Conservation (phyloP, 1,140 invertebrate genomes). For the Choristoneura fumiferana region DNA sequence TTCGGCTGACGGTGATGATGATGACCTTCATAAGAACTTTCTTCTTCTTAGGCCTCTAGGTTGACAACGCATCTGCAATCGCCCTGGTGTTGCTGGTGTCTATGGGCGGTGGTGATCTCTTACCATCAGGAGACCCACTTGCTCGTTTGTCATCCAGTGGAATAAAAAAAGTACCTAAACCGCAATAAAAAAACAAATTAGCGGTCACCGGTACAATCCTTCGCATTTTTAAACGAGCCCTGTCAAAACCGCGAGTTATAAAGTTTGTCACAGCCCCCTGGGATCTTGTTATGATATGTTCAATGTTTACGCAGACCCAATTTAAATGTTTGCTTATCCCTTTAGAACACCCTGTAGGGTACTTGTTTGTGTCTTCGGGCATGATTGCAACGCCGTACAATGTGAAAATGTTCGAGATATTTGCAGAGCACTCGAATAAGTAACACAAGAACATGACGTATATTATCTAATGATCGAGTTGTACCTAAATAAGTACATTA, state of each 20-base stretch:
- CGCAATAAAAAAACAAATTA: background rate
- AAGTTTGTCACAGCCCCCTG: slow-evolving; percentile 30
- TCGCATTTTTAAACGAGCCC: background rate
- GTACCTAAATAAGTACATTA: too few relatives aligned
- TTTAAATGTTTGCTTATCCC: slow-evolving; percentile 51
- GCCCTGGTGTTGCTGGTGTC: too few relatives aligned
- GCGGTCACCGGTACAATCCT: background rate
- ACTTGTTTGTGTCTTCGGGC: slow-evolving; percentile 15
- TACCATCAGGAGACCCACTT: too few relatives aligned
- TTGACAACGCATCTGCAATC: too few relatives aligned
- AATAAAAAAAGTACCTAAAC: background rate
- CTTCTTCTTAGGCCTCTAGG: too few relatives aligned
- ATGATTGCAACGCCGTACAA: slow-evolving; percentile 10
- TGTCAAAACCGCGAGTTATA: background rate
- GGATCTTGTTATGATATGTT: slow-evolving; percentile 58
- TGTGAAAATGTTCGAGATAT: slow-evolving; percentile 6
- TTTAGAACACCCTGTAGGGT: slow-evolving; percentile 18
- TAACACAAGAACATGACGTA: too few relatives aligned
- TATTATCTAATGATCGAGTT: too few relatives aligned
- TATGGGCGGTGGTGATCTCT: too few relatives aligned
- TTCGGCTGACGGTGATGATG: too few relatives aligned
- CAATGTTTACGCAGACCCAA: slow-evolving; percentile 54
- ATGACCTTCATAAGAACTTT: too few relatives aligned
- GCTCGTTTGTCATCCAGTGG: too few relatives aligned
- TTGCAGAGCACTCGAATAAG: background rate